Conservation (phyloP, 2,888 invertebrate genomes). For the Melangyna quadrimaculata region DNA sequence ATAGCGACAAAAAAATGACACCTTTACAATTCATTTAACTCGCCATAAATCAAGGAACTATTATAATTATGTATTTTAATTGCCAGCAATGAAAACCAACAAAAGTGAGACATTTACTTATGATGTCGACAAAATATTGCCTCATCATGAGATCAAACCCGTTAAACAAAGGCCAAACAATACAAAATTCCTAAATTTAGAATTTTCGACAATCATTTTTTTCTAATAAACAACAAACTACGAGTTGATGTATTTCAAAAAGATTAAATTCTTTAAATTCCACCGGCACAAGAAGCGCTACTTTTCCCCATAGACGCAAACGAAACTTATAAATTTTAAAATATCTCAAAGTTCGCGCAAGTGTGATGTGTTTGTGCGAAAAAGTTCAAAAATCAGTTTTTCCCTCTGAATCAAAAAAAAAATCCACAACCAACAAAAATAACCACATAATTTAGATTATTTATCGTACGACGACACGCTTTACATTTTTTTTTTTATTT, state of each 20-base stretch:
- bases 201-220: too few species aligned
- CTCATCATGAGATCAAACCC: neutral
- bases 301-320: neutral
- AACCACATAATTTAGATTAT: neutral
- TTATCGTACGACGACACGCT: constrained; percentile 5
- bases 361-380: neutral
- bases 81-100: neutral
- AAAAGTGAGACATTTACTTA: neutral
- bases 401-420: neutral
- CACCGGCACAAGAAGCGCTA: neutral
- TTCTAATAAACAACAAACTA: neutral
- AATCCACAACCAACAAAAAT: neutral
- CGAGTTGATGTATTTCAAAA: neutral
- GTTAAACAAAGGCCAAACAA: neutral
- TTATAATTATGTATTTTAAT: neutral
- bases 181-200: neutral
- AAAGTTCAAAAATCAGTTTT: constrained; percentile 10
- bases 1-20: neutral
- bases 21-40: neutral
- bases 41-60: neutral
- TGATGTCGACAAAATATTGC: neutral
- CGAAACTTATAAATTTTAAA: neutral
- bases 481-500: neutral
- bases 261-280: constrained; percentile 29
- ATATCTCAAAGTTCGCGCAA: neutral